Base-by-base conservation (phyloP, 2,888 invertebrate species). In the Cacoxenus indagator region DNA sequence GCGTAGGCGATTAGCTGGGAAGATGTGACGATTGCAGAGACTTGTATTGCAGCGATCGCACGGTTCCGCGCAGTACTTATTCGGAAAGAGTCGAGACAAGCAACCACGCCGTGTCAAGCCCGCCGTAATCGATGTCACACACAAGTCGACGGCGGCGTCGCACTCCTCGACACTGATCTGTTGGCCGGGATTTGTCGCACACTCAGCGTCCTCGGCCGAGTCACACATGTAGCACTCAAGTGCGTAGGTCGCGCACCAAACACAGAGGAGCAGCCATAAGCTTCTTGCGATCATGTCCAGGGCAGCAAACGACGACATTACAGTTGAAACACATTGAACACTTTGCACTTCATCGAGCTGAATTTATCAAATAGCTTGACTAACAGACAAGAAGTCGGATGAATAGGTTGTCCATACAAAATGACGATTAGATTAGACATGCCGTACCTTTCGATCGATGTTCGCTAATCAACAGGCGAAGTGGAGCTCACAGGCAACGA, bases 101-200 rank as follows among this genome's bases (percentile, higher is more conserved):
- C 85, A 85, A 55, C 84, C 85, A 17, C 86, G 82, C 14, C 83
- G 75, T 4, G 85, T 85, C 1, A 79, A 24, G 0, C 86, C 86
- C 6, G 83, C 77, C 17, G 81, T 82, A 46, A 86, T 78, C 0
- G 80, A 77, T 8, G 76, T 81, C 2, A 85, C 80, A 31, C 86
- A 86, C 46, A 78, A 76, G 68, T 85, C 84, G 0, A 26, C 59
- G 68, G 4, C 19, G 0, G 45, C 9, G 43, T 19, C 2, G 64
- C 86, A 86, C 73, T 86, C 86, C 64, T 82, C 78, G 46, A 85
- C 85, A 14, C 80, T 78, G 65, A 86, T 69, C 54, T 86, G 83
- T 51, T 84, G 84, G 4, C 84, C 85, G 0, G 85, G 86, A 2
- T 78, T 78, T 9, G 84, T 86, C 14, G 84, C 85, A 59, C 86